These are phyloP conservation scores for Lindbergichthys nudifrons DNA, from an alignment of 2,797 vertebrate genomes.

Conservation along the genomic window DNA sequence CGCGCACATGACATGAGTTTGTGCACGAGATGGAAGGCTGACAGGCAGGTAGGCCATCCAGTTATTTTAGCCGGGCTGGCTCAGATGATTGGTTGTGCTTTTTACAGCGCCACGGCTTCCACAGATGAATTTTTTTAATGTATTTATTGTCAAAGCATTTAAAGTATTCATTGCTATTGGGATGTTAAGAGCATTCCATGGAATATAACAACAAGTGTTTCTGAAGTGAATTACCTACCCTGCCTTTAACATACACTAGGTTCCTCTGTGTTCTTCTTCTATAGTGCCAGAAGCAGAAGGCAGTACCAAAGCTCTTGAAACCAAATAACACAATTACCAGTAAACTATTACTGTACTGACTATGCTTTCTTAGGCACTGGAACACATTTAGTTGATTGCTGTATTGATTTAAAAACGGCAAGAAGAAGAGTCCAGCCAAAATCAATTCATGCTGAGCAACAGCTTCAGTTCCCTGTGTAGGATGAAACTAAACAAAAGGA, in stretches of 20 bases:
- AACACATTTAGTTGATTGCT: background rate
- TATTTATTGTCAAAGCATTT: too few relatives aligned
- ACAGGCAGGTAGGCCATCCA: too few relatives aligned
- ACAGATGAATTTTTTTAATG: too few relatives aligned
- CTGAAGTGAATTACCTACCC: too few relatives aligned
- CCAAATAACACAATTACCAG: background rate
- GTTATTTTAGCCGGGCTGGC: too few relatives aligned
- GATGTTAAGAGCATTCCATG: too few relatives aligned
- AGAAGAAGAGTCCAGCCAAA: slow-evolving; percentile 15
- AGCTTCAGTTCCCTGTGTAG: background rate
- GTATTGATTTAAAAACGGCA: slow-evolving; percentile 2
- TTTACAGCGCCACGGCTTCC: too few relatives aligned
- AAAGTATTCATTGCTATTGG: too few relatives aligned
- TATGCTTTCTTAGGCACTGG: background rate
- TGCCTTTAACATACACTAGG: background rate
- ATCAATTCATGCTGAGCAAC: slow-evolving; percentile 11
- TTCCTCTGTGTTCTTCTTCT: background rate
- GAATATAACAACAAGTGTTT: too few relatives aligned
- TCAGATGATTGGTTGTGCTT: too few relatives aligned
- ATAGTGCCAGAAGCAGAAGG: background rate
- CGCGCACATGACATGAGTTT: too few relatives aligned
- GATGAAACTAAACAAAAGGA: background rate
- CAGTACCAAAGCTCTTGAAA: background rate
- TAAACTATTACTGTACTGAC: background rate
- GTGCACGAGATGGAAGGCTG: too few relatives aligned